Conservation (phyloP, 2,888 invertebrate species). For the Parascotia fuliginaria region DNA sequence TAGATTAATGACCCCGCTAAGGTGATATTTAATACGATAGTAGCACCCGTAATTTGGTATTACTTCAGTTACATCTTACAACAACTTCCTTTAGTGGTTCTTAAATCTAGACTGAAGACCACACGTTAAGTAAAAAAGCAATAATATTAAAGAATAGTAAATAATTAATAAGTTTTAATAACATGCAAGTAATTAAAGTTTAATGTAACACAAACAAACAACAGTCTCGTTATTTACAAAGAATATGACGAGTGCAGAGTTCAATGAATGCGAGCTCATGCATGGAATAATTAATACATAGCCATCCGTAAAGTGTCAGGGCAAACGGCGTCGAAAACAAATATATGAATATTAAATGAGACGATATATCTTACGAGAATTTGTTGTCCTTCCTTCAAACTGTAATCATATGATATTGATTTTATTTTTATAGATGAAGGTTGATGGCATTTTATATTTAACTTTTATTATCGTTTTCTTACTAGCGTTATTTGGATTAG, state of each 20-base stretch:
- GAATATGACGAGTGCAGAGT: constrained; percentile 35
- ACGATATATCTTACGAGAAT: constrained; percentile 59
- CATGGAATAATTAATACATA: constrained; percentile 70
- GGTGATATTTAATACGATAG: too few species aligned
- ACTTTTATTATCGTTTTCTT: too few species aligned
- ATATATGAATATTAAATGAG: constrained; percentile 78
- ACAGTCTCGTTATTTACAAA: constrained; percentile 41
- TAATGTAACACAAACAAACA: constrained; percentile 13
- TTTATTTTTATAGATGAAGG: too few species aligned
- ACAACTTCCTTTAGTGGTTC: too few species aligned
- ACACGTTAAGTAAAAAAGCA: too few species aligned
- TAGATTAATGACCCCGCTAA: too few species aligned
- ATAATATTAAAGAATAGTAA: too few species aligned
- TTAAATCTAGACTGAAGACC: too few species aligned
- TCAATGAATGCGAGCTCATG: constrained; percentile 68
- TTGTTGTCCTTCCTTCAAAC: constrained; percentile 38
- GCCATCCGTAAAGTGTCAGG: constrained; percentile 72
- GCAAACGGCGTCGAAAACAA: constrained; percentile 70
- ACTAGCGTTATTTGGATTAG: too few species aligned
- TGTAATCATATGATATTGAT: constrained; percentile 12
- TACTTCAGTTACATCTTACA: too few species aligned
- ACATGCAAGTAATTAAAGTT: background rate
- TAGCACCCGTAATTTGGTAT: too few species aligned
- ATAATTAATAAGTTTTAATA: background rate
- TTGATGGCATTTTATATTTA: too few species aligned